These are phyloP conservation scores for Florisuga fusca DNA, from an alignment of 2,797 vertebrate species.

Conservation along the genomic window DNA sequence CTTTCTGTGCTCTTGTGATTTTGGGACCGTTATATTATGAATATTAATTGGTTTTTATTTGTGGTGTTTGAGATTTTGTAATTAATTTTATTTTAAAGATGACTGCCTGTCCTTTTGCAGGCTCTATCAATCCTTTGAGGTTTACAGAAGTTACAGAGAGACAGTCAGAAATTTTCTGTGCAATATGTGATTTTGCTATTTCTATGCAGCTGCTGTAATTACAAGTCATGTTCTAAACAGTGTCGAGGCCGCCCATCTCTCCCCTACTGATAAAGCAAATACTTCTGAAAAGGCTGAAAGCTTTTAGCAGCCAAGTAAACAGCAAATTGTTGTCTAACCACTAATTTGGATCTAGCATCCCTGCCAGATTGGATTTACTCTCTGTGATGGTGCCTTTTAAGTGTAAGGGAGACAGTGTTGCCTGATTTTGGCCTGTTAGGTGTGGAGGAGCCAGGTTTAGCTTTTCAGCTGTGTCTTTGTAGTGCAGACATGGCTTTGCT, in stretches of 20 bases:
- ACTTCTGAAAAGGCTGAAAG: not conserved
- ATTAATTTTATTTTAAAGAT: not conserved
- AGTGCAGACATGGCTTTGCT: not conserved
- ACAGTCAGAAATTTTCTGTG: not conserved
- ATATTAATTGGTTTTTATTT: not conserved
- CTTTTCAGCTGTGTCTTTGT: not conserved
- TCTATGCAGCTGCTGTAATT: not conserved
- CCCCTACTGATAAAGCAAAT: not conserved
- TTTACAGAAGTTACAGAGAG: not conserved
- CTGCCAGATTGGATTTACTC: not conserved
- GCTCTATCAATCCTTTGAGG: not conserved
- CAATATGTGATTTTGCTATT: not conserved
- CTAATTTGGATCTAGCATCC: not conserved
- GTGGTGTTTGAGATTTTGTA: fast-evolving
- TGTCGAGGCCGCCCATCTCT: not conserved
- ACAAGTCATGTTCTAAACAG: not conserved
- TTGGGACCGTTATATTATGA: not conserved
- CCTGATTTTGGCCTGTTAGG: not conserved
- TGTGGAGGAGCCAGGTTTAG: not conserved
- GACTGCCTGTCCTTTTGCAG: not conserved
- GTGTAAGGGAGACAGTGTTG: not conserved
- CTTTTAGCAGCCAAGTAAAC: not conserved
- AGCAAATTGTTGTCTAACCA: not conserved
- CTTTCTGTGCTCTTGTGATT: not conserved
- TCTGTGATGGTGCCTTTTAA: not conserved